Evolutionary conservation across 2,888 invertebrate genomes (phyloP).

Genomic region (Mesorhabditis belari): DNA sequence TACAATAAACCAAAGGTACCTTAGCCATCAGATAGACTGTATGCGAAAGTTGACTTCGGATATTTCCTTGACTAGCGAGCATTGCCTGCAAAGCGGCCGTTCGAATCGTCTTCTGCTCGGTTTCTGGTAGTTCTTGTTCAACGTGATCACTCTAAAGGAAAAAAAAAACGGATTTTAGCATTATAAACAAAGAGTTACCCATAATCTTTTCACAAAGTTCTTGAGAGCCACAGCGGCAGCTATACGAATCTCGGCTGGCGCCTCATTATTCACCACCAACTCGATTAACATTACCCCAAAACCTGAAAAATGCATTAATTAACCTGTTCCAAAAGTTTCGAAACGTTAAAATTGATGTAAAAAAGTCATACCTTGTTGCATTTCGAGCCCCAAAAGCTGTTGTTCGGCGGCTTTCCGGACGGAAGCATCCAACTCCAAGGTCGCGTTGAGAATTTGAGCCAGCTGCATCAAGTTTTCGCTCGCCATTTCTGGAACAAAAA

Average conservation of each 20-base stretch:
- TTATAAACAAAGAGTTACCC: conserved; percentile 59
- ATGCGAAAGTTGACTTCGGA: conserved; percentile 72
- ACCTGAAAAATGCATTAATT: no score
- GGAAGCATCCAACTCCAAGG: conserved; percentile 52
- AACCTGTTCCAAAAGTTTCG: no score
- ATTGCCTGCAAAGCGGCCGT: conserved; percentile 75
- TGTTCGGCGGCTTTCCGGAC: conserved; percentile 52
- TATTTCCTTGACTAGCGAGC: conserved; percentile 79
- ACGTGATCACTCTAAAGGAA: conserved; percentile 23
- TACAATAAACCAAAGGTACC: not conserved
- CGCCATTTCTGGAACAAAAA: no score
- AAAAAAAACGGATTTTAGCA: not conserved
- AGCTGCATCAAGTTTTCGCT: conserved; percentile 18
- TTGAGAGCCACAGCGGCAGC: conserved; percentile 91
- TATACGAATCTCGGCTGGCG: conserved; percentile 78
- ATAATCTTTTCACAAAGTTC: conserved; percentile 90
- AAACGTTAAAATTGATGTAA: no score
- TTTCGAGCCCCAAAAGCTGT: conserved; percentile 16
- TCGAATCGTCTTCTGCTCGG: conserved; percentile 34
- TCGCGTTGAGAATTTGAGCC: conserved; percentile 50
- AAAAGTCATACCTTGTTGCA: conserved; percentile 16
- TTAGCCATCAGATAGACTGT: conserved; percentile 58
- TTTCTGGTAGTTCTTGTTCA: conserved; percentile 23
- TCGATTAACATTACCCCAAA: conserved; percentile 11
- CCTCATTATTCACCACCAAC: conserved; percentile 54